phyloP scores from a whole-genome alignment of 2,888 invertebrate species.

The Abrostola triplasia region DNA sequence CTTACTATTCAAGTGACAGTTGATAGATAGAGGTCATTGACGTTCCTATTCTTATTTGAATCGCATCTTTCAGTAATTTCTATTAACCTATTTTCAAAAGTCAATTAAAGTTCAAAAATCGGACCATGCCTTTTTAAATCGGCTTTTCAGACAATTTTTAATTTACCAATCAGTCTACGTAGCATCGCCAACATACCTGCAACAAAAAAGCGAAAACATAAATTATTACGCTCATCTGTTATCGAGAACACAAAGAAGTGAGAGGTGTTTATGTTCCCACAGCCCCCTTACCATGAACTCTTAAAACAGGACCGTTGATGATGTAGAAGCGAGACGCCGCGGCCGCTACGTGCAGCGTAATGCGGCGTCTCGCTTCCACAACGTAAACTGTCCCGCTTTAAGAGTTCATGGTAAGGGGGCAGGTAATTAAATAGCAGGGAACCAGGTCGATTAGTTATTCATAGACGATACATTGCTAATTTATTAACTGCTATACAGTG shows the following conservation, averaged over 20 bases:
- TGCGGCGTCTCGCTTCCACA: too few relatives aligned
- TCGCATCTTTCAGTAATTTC: too few relatives aligned
- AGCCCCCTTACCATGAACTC: conserved; percentile 6
- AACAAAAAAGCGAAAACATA: conserved; percentile 39
- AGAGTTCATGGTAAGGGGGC: too few relatives aligned
- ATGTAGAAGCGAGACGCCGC: too few relatives aligned
- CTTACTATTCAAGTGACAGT: too few relatives aligned
- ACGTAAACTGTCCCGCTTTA: too few relatives aligned
- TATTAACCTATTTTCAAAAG: too few relatives aligned
- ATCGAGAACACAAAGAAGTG: conserved; percentile 21
- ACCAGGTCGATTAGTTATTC: not conserved
- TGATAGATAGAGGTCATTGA: too few relatives aligned
- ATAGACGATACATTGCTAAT: not conserved
- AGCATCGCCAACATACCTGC: conserved; percentile 36
- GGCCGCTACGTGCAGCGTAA: too few relatives aligned
- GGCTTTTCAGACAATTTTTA: not conserved
- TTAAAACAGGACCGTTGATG: too few relatives aligned
- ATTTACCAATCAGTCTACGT: not conserved
- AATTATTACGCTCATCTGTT: conserved; percentile 25
- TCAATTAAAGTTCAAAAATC: not conserved
- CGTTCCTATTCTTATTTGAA: too few relatives aligned
- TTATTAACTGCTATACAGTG: not conserved
- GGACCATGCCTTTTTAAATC: too few relatives aligned
- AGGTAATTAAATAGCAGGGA: not conserved
- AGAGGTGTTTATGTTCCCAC: conserved; percentile 37